Evolutionary conservation across 2,113 vertebrate species (phyloP), one percentile per base, ranked within the genome.

Genomic region (Gambusia holbrooki): DNA sequence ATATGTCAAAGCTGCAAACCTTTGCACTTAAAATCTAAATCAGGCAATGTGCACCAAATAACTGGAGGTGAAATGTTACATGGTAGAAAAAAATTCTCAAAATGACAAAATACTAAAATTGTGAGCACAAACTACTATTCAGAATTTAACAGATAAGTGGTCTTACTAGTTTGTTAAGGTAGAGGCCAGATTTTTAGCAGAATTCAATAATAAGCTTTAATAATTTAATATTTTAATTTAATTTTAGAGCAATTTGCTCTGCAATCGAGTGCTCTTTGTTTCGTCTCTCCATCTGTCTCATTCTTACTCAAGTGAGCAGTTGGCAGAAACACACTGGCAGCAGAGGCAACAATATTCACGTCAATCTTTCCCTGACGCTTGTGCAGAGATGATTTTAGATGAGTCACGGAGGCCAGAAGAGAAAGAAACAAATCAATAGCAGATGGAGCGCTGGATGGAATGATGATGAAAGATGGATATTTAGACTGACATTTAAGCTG

Each of bases 361-460:
- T 90, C 74, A 48, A 73, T 29, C 71, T 62, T 74, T 86, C 66
- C n/a, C 75, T 83, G 88, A 84, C 54, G 72, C 79, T 73, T 74
- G 74, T 29, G 68, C 27, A 73, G 65, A 76, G 74, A 89, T 45
- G 78, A 81, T 79, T 82, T 75, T 37, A 66, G 74, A 48, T 82
- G 87, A 88, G 82, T 90, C 88, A 91, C 77, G 15, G 71, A 33
- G 45, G 72, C 60, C 28, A 73, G 37, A 4, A 29, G 32, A 74
- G 77, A 82, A 69, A 64, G 62, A 83, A 76, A 78, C 76, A 82
- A 88, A 90, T 90, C 88, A 84, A 89, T 83, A 88, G 66, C 86
- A 81, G 84, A 81, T 66, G 27, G 81, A 45, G 54, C 1, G 62
- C 69, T 58, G 25, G 83, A 79, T 28, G 37, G 67, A 81, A 62